Base-by-base conservation (phyloP, 2,888 invertebrate species). In the Calliphora vomitoria region DNA sequence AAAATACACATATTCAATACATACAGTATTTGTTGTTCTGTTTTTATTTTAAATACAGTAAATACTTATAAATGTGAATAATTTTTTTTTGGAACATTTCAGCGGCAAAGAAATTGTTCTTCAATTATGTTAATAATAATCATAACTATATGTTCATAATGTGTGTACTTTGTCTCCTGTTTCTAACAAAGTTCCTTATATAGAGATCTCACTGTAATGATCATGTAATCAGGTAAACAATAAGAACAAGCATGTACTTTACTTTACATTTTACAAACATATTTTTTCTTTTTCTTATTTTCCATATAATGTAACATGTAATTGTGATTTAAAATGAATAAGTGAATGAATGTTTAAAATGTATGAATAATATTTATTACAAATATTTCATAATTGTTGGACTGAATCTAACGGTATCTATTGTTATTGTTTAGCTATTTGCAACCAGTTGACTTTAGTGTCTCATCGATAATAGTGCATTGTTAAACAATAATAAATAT, bases 351-450 rank as follows among this genome's bases (percentile, higher is more conserved):
- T 25, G 25, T 25, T 1, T 25, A 2, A 25, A 25, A 20, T 10
- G 55, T 18, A 55, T 55, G 10, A 53, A 18, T 15, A 25, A 79
- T 68, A 60, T 69, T 72, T 76, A 71, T 76, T 82, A 69, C 50
- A 69, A 41, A 58, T 53, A 76, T 82, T 69, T 76, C 69, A 82
- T 82, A 82, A 82, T 83, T 76, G 18, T 41, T 66, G 11, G 10
- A 41, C 75, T 25, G 53, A 75, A 76, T 53, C 58, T 18, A 50
- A 50, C 64, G 62, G 64, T 50, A 47, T 71, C 62, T 71, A 44
- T 55, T 78, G 53, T 78, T 62, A 53, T 62, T 71, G 38, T 47
- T 78, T 8, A 20, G 64, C 13, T 64, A 8, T 35, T 72, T 47
- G 15, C 31, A 78, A 72, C 35, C 71, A 83, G 83, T 83, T 78